phyloP scores from a whole-genome alignment of 1,140 invertebrate species.

The Cyphomyrmex costatus region DNA sequence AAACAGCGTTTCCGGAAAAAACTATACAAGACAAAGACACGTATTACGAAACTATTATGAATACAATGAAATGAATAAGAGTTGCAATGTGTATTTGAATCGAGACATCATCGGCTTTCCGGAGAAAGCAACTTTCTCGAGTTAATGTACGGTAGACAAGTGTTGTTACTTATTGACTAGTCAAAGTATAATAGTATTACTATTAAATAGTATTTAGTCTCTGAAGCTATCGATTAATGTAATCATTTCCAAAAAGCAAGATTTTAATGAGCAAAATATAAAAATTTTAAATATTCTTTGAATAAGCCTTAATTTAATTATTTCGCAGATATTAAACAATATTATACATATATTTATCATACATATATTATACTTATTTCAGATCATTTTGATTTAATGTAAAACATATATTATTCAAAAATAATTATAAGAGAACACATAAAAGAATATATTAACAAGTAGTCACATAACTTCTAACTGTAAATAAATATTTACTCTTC shows the following conservation, averaged over 20 bases:
- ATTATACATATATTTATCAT: not conserved
- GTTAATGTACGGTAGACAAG: conserved; percentile 27
- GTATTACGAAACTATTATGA: conserved; percentile 33
- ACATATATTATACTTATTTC: not conserved
- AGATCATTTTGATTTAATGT: not conserved
- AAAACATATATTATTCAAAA: not conserved
- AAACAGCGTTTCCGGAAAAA: not conserved
- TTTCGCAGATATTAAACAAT: not conserved
- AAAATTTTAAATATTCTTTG: not conserved
- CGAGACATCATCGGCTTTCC: conserved; percentile 41
- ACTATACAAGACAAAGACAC: not conserved
- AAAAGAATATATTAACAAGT: not conserved
- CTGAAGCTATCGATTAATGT: not conserved
- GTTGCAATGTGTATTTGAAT: conserved; percentile 21
- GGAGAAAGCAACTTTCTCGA: conserved; percentile 59
- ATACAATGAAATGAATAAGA: conserved; percentile 24
- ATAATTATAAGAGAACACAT: not conserved
- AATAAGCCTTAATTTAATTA: not conserved
- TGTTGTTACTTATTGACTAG: not conserved
- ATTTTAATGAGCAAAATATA: conserved; percentile 6
- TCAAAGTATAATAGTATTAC: not conserved
- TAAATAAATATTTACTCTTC: not conserved
- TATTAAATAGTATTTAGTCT: conserved; percentile 12
- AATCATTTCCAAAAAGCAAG: not conserved
- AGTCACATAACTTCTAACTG: not conserved